Evolutionary conservation across 2,888 invertebrate genomes (phyloP), one percentile per base, ranked within the genome.

Genomic region (Tholera decimalis): DNA sequence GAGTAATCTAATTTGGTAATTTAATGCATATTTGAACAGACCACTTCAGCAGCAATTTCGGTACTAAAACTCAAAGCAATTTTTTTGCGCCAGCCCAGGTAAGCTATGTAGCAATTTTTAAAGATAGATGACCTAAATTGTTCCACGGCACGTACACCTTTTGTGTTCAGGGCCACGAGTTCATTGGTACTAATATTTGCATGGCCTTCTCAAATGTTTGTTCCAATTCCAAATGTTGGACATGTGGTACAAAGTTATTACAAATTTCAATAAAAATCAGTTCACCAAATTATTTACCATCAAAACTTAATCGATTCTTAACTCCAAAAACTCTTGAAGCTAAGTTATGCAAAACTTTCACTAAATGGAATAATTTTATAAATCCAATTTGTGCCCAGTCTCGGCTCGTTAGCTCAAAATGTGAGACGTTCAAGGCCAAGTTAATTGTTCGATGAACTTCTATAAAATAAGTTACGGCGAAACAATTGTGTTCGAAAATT

Each of bases 321-420:
- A 57, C 56, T 77, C 33, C 62, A 68, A 64, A 61, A 78, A 73
- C 73, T 66, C 66, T 63, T 20, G 30, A 64, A 64, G 18, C 49
- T 59, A 60, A 81, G 71, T 62, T 60, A 70, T 58, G 63, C 47
- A 50, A 63, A 78, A 78, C 66, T 81, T 73, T 53, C 37, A 41
- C 46, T 47, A 51, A 81, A 68, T 76, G 53, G 55, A 82, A 79
- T 82, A 73, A 80, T 79, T 80, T 71, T 55, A 76, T 76, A 70
- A 82, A 74, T 82, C 56, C 58, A 80, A 76, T 79, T 82, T 70
- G 67, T 50, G 58, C 57, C 35, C 56, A 61, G 72, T 82, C 79
- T 63, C n/a, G 55, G 69, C 56, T 79, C 65, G 67, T 68, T 75
- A 73, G 20, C 53, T 30, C 62, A 67, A 79, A 80, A 79, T 79